Evolutionary conservation across 1,140 invertebrate species (phyloP), one percentile per base, ranked within the genome.

Genomic region (Drosophila varians): DNA sequence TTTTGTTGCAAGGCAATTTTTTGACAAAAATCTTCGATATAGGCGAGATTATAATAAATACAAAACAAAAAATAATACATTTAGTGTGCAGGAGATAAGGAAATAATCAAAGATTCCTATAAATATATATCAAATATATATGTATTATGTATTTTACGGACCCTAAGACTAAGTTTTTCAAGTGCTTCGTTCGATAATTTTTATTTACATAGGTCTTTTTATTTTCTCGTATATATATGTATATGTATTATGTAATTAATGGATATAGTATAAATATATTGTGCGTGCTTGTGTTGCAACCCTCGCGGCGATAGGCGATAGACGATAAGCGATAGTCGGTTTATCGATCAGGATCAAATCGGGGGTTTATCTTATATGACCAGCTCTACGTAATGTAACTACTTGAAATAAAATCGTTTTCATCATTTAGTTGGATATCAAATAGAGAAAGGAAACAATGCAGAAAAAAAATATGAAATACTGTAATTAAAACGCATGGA

Each of bases 11-110:
- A 43, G 34, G 31, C 8, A 6, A 45, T 60, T 56, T 60, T 52
- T 18, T 47, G 4, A 16, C 4, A 16, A 38, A 34, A 38, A 51
- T 42, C 34, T 56, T 64, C 31, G 61, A 49, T n/a, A n/a, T n/a
- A n/a, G n/a, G 64, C 73, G 49, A 46, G 25, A 57, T 71, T 77
- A 51, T 48, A 79, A 86, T 80, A 86, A 86, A 87, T 80, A 74
- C 47, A 78, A 42, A 70, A 71, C 12, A 73, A 79, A 76, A 79
- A 69, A 61, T 47, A 61, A 57, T 61, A 72, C 52, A 70, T 54
- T 26, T 21, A 36, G 43, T 66, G 62, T 65, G 55, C 68, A 28
- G 43, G 21, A 21, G 57, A 62, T 45, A 53, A 34, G 28, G 28
- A 43, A 52, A 43, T 31, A 18, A 19, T 38, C 11, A 25, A 28